Percentiles rank a stretch among this genome's conserved stretches.
Conservation (phyloP, 2,888 invertebrate species). For the Coleophora flavipennella region DNA sequence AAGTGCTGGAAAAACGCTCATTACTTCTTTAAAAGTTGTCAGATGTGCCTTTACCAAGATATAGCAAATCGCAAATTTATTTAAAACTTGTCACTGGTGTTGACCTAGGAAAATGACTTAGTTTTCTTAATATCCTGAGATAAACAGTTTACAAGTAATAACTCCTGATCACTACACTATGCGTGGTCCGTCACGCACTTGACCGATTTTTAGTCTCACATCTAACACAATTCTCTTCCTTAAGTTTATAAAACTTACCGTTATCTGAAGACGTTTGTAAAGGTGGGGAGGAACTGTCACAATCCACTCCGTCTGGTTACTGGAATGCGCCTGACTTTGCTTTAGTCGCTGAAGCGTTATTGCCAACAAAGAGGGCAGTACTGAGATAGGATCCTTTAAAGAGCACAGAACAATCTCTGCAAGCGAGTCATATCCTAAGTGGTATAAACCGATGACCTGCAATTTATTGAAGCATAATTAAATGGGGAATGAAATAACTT, state of each 20-base stretch:
- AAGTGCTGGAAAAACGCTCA: too few species aligned
- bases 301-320: slow-evolving; percentile 76
- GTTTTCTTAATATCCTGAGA: not conserved
- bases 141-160: not conserved
- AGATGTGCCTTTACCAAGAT: not conserved
- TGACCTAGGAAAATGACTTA: not conserved
- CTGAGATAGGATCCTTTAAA: slow-evolving; percentile 77
- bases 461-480: too few species aligned
- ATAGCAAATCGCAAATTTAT: not conserved
- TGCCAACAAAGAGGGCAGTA: slow-evolving; percentile 81
- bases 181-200: too few species aligned
- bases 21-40: too few species aligned
- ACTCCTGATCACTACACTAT: not conserved
- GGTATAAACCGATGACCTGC: slow-evolving; percentile 74
- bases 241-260: slow-evolving; percentile 53
- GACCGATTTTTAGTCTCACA: too few species aligned
- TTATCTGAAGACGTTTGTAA: slow-evolving; percentile 80
- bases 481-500: not conserved
- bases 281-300: slow-evolving; percentile 84
- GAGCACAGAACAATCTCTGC: slow-evolving; percentile 76
- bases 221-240: too few species aligned
- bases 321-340: slow-evolving; percentile 74
- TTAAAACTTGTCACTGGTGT: not conserved
- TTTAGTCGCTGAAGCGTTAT: slow-evolving; percentile 88
- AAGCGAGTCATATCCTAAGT: slow-evolving; percentile 74